Evolutionary conservation across 2,113 vertebrate genomes (phyloP).

Genomic region (Tautogolabrus adspersus): DNA sequence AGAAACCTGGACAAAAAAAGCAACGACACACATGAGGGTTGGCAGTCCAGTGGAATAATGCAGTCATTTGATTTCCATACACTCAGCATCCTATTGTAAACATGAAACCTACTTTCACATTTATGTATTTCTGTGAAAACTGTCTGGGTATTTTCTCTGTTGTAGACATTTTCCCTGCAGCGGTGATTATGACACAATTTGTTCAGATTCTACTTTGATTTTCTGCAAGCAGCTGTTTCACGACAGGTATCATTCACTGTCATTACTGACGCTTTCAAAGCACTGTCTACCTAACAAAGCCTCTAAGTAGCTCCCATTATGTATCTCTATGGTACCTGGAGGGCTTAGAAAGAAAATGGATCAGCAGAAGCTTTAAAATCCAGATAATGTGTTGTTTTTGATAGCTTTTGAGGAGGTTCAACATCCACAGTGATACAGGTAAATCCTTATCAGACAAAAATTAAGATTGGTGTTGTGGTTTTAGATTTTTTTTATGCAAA

Average conservation of each 20-base stretch:
- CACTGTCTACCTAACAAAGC: constrained; percentile 1
- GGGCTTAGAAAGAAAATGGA: constrained; percentile 16
- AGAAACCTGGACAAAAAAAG: constrained; percentile 20
- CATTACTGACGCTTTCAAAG: constrained; percentile 16
- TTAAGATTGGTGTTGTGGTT: not conserved
- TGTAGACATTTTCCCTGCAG: not conserved
- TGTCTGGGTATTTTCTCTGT: not conserved
- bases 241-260: constrained; percentile 12
- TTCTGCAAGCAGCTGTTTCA: constrained; percentile 25
- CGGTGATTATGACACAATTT: constrained; percentile 23
- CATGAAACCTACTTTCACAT: not conserved
- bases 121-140: constrained; percentile 26
- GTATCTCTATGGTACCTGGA: constrained; percentile 7
- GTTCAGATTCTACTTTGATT: constrained; percentile 16
- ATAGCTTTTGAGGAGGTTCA: constrained; percentile 1
- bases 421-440: not conserved
- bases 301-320: constrained; percentile 10
- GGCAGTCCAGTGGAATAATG: constrained; percentile 16
- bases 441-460: not conserved
- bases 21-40: constrained; percentile 16
- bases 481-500: not conserved
- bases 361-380: constrained; percentile 16
- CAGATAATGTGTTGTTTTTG: not conserved
- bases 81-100: not conserved
- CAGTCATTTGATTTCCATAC: constrained; percentile 6